Evolutionary conservation across 2,888 invertebrate genomes (phyloP).

Genomic region (Tricholauxania praeusta): DNA sequence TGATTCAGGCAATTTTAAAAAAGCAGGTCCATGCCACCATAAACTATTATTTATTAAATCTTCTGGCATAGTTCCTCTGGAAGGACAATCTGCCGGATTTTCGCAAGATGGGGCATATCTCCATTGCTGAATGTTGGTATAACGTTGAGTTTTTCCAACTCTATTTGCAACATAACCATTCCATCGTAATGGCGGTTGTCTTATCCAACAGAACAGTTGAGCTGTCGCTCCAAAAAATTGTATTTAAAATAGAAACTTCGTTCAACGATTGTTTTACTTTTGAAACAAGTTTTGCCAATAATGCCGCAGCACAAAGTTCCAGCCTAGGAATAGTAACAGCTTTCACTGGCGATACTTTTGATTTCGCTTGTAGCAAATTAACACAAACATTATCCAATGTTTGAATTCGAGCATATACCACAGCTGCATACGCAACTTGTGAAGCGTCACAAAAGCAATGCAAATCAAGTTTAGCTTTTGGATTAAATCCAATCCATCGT

Average conservation of each 20-base stretch:
- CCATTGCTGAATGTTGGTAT: conserved; percentile 8
- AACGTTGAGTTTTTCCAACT: conserved; percentile 22
- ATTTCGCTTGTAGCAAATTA: conserved; percentile 37
- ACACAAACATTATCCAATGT: conserved; percentile 19
- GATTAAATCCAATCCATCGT: conserved; percentile 19
- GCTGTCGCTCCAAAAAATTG: conserved; percentile 37
- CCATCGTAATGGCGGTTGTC: conserved; percentile 32
- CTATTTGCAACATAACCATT: conserved; percentile 26
- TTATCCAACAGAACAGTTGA: conserved; percentile 36
- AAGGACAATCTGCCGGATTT: conserved; percentile 17
- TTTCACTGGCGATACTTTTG: conserved; percentile 34
- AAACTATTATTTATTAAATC: conserved; percentile 7
- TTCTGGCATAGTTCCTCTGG: conserved; percentile 5
- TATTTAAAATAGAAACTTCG: neutral
- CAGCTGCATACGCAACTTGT: conserved; percentile 34
- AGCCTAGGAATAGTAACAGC: conserved; percentile 31
- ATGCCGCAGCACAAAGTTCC: conserved; percentile 30
- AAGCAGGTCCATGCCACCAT: conserved; percentile 12
- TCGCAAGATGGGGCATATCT: conserved; percentile 1
- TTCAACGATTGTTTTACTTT: conserved; percentile 15
- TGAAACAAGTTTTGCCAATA: conserved; percentile 15
- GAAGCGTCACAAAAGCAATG: conserved; percentile 40
- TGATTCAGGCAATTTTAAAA: neutral
- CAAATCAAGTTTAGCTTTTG: neutral
- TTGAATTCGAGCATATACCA: conserved; percentile 24